A percentile compares a stretch with the other conserved stretches of the same genome.
These are phyloP conservation scores for Cryptus viduatorius DNA, from an alignment of 2,888 invertebrate genomes.

Conservation along the genomic window DNA sequence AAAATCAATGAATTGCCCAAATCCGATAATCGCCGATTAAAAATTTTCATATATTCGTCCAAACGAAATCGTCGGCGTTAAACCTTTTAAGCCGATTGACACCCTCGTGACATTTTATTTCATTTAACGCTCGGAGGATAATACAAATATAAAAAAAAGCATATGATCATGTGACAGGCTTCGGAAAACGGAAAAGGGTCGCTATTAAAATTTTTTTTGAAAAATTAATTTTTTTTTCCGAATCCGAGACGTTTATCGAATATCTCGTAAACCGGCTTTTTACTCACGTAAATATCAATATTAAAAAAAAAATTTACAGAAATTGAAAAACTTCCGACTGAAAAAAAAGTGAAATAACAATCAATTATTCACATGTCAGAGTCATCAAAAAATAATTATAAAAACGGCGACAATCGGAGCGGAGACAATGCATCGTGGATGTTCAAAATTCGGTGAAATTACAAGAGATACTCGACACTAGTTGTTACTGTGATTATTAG, in stretches of 20 bases:
- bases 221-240: too few relatives aligned
- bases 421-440: too few relatives aligned
- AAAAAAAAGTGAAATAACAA: too few relatives aligned
- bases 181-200: background rate
- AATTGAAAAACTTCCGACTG: background rate
- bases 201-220: background rate
- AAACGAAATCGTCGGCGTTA: constrained; percentile 44
- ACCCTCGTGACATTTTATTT: constrained; percentile 50
- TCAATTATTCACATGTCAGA: too few relatives aligned
- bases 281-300: too few relatives aligned
- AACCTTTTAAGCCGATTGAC: constrained; percentile 41
- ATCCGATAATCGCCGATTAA: constrained; percentile 60
- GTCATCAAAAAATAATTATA: too few relatives aligned
- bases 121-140: constrained; percentile 22
- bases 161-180: background rate
- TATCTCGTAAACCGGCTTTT: too few relatives aligned
- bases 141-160: constrained; percentile 32
- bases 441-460: too few relatives aligned
- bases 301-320: background rate
- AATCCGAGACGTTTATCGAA: too few relatives aligned
- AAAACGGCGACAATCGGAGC: too few relatives aligned
- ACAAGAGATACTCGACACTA: too few relatives aligned
- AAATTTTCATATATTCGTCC: constrained; percentile 45
- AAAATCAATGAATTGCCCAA: constrained; percentile 61
- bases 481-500: too few relatives aligned